phyloP scores from a whole-genome alignment of 2,113 vertebrate genomes.

The Seriola rivoliana region DNA sequence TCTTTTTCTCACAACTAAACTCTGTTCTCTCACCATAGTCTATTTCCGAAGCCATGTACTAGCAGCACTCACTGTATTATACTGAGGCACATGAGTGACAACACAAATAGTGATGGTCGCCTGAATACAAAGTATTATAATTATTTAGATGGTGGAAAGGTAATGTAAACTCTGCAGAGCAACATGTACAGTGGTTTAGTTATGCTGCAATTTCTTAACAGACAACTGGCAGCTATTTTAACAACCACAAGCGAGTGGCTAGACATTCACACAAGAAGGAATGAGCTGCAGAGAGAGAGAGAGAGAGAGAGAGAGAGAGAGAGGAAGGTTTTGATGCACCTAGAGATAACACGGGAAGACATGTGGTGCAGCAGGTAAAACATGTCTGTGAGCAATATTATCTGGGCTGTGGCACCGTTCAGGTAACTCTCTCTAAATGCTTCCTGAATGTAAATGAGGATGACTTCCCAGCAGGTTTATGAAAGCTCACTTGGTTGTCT shows the following conservation, averaged over 20 bases:
- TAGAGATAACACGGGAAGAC: slow-evolving; percentile 58
- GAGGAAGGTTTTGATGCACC: slow-evolving; percentile 21
- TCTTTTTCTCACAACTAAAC: slow-evolving; percentile 22
- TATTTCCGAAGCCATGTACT: slow-evolving; percentile 36
- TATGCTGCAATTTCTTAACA: slow-evolving; percentile 5
- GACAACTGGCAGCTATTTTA: slow-evolving; percentile 29
- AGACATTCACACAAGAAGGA: slow-evolving; percentile 11
- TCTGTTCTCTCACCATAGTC: slow-evolving; percentile 24
- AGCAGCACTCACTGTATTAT: slow-evolving; percentile 20
- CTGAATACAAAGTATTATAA: slow-evolving; percentile 29
- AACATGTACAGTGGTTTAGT: slow-evolving; percentile 19
- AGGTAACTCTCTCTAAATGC: slow-evolving; percentile 41
- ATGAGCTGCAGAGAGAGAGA: slow-evolving; percentile 4
- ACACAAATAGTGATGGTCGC: slow-evolving; percentile 29
- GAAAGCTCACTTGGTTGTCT: slow-evolving; percentile 23
- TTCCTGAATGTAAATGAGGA: slow-evolving; percentile 55
- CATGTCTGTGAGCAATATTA: slow-evolving; percentile 68
- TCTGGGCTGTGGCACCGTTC: slow-evolving; percentile 31
- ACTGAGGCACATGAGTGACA: background rate
- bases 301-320: slow-evolving; percentile 4
- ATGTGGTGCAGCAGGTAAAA: slow-evolving; percentile 78
- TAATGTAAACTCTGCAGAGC: slow-evolving; percentile 12
- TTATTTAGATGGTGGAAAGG: slow-evolving; percentile 9
- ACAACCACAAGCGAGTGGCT: slow-evolving; percentile 27
- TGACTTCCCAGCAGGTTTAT: slow-evolving; percentile 58